Evolutionary conservation across 1,140 invertebrate species (phyloP), one percentile per base, ranked within the genome.

Genomic region (Drosophila prosaltans): DNA sequence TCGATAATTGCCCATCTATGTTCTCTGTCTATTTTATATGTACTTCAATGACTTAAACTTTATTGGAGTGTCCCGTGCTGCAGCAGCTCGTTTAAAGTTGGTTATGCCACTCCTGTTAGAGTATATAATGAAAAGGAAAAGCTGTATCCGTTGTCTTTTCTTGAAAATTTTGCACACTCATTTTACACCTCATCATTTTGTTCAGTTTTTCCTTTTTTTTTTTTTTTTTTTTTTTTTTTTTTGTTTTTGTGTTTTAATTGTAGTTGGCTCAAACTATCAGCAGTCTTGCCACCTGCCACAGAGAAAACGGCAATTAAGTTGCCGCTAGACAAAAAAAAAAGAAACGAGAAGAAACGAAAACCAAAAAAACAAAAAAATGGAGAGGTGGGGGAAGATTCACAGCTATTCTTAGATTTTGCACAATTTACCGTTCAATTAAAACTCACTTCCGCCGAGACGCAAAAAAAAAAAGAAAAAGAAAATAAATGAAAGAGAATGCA

Each of bases 361-460:
- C 32, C 45, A 58, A 32, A 21, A 73, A 59, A 32, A 39, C 8
- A 36, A 65, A 70, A 68, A 68, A 75, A 86, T 16, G 16, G 16
- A 16, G 16, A 86, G 74, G 76, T 78, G 76, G 70, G 61, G 74
- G 54, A 86, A 69, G 80, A 72, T 74, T 32, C 63, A 26, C 67
- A 54, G 68, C 54, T 67, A 70, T 80, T 75, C 55, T 65, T 59
- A 60, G 74, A 60, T 78, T 80, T 69, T 74, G 70, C 69, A 74
- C 76, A 82, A 88, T 86, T 88, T 88, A 72, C 65, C 69, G 83
- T 77, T 86, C 82, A 82, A 88, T 79, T 82, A 82, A 80, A 80
- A 81, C 60, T 65, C 69, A 71, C 67, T 75, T 86, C 66, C 73
- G 40, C 40, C 30, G 43, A 64, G 55, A 48, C 39, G 8, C 28